Evolutionary conservation across 2,888 invertebrate genomes (phyloP).

Genomic region (Linnaemya vulpina): DNA sequence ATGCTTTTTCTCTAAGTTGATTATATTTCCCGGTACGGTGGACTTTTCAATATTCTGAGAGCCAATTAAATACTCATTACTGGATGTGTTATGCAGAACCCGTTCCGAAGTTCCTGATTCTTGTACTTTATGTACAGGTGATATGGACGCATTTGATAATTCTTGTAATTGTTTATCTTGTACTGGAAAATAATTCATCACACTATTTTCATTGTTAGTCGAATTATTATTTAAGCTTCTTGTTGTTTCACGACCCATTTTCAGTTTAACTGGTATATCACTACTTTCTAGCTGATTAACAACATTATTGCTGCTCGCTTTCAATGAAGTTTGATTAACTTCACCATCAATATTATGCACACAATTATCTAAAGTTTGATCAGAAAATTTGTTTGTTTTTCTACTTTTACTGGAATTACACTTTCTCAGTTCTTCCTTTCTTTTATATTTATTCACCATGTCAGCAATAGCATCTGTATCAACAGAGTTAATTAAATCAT

Average conservation of each 20-base stretch:
- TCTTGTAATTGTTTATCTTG: background rate
- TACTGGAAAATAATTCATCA: background rate
- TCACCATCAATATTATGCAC: background rate
- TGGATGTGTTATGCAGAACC: background rate
- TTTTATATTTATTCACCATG: background rate
- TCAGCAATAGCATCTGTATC: slow-evolving; percentile 4
- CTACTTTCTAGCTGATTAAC: background rate
- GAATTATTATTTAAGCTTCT: background rate
- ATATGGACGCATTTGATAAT: background rate
- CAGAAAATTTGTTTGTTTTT: background rate
- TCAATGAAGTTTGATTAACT: background rate
- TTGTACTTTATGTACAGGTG: background rate
- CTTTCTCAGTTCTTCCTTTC: background rate
- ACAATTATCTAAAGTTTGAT: background rate
- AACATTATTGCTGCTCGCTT: background rate
- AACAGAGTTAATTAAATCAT: slow-evolving; percentile 13
- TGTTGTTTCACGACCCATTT: background rate
- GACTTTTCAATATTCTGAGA: background rate
- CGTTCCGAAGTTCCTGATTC: background rate
- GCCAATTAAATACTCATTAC: background rate
- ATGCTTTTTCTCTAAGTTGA: background rate
- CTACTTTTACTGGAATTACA: background rate
- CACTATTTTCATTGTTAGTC: background rate
- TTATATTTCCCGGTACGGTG: background rate
- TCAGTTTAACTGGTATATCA: background rate